Evolutionary conservation across 2,797 vertebrate genomes (phyloP).

Genomic region (Okamejei kenojei): DNA sequence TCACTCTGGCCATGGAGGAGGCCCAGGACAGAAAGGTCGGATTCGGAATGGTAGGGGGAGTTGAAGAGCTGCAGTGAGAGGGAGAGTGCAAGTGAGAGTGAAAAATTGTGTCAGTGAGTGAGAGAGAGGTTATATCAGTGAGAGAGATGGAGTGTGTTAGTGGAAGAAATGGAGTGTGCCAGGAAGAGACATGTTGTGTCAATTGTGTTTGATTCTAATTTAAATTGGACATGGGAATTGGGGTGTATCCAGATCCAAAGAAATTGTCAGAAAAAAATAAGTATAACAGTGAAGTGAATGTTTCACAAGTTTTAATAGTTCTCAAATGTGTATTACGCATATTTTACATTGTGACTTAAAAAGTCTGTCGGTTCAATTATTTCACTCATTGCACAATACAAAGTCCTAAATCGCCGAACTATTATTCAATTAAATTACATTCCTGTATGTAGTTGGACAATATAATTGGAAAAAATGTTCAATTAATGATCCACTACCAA

Average conservation of each 20-base stretch:
- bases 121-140: too few species aligned
- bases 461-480: constrained; percentile 57
- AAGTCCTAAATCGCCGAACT: background rate
- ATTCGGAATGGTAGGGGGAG: too few species aligned
- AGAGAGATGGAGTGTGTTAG: too few species aligned
- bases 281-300: background rate
- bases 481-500: constrained; percentile 56
- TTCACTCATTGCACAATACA: background rate
- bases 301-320: background rate
- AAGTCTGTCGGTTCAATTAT: background rate
- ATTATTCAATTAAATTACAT: constrained; percentile 37
- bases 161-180: too few species aligned
- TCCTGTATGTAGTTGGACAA: constrained; percentile 48
- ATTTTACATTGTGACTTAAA: background rate
- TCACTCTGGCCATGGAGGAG: too few species aligned
- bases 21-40: too few species aligned
- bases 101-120: too few species aligned
- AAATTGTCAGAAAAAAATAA: background rate
- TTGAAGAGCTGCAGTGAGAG: too few species aligned
- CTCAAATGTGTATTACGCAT: background rate
- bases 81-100: too few species aligned
- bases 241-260: background rate
- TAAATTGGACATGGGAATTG: background rate
- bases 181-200: too few species aligned
- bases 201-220: background rate